Conservation (phyloP, 2,888 invertebrate species). For the Mesoligia furuncula region DNA sequence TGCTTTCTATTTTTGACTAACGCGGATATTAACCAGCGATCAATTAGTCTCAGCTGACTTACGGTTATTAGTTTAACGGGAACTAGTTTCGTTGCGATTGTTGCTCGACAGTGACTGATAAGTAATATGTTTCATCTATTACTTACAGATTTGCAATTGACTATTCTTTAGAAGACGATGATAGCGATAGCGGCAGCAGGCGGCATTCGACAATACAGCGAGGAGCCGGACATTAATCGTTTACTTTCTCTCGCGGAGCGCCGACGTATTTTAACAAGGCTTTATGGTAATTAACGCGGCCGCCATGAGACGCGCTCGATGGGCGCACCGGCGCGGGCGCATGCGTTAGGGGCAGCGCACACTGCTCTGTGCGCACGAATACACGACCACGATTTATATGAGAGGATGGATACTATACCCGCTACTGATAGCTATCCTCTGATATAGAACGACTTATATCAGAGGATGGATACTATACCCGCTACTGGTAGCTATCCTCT, state of each 20-base stretch:
- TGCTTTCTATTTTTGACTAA: constrained; percentile 28
- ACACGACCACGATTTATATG: background rate
- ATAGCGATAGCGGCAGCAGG: background rate
- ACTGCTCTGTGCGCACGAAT: background rate
- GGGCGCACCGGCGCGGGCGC: constrained; percentile 13
- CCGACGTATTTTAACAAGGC: constrained; percentile 64
- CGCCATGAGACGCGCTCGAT: constrained; percentile 22
- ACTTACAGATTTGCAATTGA: constrained; percentile 8
- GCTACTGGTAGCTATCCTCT: background rate
- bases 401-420: background rate
- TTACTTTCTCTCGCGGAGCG: constrained; percentile 68
- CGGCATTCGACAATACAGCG: constrained; percentile 19
- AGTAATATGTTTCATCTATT: constrained; percentile 7
- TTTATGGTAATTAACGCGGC: constrained; percentile 62
- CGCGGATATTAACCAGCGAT: constrained; percentile 35
- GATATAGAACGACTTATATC: background rate
- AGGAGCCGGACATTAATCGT: constrained; percentile 52
- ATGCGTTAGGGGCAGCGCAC: background rate
- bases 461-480: background rate
- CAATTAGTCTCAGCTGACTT: constrained; percentile 28
- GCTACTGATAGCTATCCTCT: background rate
- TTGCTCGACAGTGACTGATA: constrained; percentile 20
- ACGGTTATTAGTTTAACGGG: constrained; percentile 39
- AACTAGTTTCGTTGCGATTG: constrained; percentile 42
- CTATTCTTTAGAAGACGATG: constrained; percentile 1